Percentiles rank a stretch among this genome's conserved stretches.
phyloP scores from a whole-genome alignment of 2,113 vertebrate species.

The Notothenia coriiceps region DNA sequence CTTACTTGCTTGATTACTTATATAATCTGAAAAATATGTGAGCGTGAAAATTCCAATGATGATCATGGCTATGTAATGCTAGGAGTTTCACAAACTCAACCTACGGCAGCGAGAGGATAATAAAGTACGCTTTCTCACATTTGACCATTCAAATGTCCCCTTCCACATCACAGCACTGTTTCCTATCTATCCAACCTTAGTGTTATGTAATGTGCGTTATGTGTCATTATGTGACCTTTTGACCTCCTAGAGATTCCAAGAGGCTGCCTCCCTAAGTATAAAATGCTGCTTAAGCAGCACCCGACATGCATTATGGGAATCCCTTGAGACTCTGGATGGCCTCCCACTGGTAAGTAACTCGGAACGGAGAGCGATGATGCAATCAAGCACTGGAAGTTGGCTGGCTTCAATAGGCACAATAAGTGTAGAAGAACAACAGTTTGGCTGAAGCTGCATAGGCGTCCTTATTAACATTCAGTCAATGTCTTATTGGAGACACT shows the following conservation, averaged over 20 bases:
- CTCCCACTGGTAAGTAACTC: constrained; percentile 31
- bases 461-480: constrained; percentile 22
- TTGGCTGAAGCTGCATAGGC: neutral
- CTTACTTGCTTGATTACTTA: neutral
- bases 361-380: neutral
- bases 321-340: constrained; percentile 7
- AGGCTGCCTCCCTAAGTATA: constrained; percentile 7
- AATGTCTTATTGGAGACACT: constrained; percentile 17
- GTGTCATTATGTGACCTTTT: neutral
- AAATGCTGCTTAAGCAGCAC: neutral
- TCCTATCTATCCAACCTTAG: neutral
- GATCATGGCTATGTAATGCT: neutral
- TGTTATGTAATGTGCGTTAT: too few relatives aligned
- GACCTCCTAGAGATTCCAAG: constrained; percentile 8
- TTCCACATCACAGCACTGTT: neutral
- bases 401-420: constrained; percentile 30
- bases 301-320: constrained; percentile 23
- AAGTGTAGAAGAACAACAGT: neutral
- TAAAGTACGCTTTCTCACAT: neutral
- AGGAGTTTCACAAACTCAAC: neutral
- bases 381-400: constrained; percentile 18
- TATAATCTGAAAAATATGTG: neutral
- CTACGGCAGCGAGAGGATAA: neutral
- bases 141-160: neutral
- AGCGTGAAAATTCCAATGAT: neutral